Conservation (phyloP, 2,888 invertebrate species). For the Agriopis leucophaearia region DNA sequence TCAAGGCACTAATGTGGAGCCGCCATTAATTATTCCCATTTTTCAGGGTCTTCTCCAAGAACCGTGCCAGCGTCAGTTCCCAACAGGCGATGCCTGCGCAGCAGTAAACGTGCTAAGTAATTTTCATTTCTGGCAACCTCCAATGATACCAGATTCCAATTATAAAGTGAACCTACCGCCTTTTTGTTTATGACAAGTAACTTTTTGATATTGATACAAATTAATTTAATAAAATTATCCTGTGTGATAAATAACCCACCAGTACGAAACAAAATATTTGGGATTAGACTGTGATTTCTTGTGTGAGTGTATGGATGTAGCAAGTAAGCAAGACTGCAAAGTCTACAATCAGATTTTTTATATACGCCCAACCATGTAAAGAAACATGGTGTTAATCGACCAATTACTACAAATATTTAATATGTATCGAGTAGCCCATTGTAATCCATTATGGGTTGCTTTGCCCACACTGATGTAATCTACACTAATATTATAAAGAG, state of each 20-base stretch:
- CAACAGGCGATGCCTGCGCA: constrained; percentile 68
- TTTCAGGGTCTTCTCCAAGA: constrained; percentile 64
- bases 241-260: constrained; percentile 45
- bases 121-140: constrained; percentile 15
- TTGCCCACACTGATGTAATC: too few species aligned
- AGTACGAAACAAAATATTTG: constrained; percentile 43
- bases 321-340: not conserved
- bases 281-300: constrained; percentile 51
- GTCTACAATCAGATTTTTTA: too few species aligned
- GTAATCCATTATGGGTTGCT: too few species aligned
- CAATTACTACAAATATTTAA: too few species aligned
- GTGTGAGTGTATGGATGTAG: constrained; percentile 28
- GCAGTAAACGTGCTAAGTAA: constrained; percentile 68
- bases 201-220: constrained; percentile 3
- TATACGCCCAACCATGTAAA: too few species aligned
- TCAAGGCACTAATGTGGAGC: too few species aligned
- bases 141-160: constrained; percentile 14
- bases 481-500: too few species aligned
- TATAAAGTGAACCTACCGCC: constrained; percentile 20
- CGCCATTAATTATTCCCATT: not conserved
- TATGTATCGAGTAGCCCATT: too few species aligned
- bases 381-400: too few species aligned
- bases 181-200: constrained; percentile 22
- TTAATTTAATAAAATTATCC: not conserved
- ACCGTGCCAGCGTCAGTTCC: constrained; percentile 51